Evolutionary conservation across 2,113 vertebrate species (phyloP).

Genomic region (Sprattus sprattus): DNA sequence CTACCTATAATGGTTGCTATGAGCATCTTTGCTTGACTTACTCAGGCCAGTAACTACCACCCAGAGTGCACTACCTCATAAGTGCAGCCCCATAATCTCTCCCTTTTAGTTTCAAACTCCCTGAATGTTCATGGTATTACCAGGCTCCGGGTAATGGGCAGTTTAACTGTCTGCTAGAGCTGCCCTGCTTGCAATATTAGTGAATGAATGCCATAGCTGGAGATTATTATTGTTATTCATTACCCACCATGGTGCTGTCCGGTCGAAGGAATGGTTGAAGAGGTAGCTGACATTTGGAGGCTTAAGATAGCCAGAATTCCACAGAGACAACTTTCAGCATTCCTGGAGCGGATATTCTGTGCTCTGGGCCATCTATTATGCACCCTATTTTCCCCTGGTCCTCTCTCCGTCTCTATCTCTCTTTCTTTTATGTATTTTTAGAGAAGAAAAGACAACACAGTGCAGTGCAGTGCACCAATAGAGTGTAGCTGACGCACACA

Average conservation of each 20-base stretch:
- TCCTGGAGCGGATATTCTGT: neutral
- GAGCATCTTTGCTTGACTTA: neutral
- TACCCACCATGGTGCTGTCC: neutral
- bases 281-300: neutral
- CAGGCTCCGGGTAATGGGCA: neutral
- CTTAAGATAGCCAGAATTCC: neutral
- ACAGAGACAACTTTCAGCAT: neutral
- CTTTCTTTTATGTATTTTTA: neutral
- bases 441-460: neutral
- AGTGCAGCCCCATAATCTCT: neutral
- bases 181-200: slow-evolving; percentile 10
- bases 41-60: neutral
- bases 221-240: slow-evolving; percentile 14
- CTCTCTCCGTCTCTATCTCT: neutral
- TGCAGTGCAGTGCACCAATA: neutral
- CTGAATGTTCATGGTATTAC: slow-evolving; percentile 6
- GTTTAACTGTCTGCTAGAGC: neutral
- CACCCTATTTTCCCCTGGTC: neutral
- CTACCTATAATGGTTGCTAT: neutral
- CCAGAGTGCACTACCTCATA: neutral
- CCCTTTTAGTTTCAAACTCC: neutral
- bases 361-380: neutral
- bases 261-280: neutral
- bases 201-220: slow-evolving; percentile 7
- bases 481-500: neutral